A percentile compares a stretch with the other conserved stretches of the same genome.
These are phyloP conservation scores for Limnephilus lunatus DNA, from an alignment of 2,888 invertebrate species.

Conservation along the genomic window DNA sequence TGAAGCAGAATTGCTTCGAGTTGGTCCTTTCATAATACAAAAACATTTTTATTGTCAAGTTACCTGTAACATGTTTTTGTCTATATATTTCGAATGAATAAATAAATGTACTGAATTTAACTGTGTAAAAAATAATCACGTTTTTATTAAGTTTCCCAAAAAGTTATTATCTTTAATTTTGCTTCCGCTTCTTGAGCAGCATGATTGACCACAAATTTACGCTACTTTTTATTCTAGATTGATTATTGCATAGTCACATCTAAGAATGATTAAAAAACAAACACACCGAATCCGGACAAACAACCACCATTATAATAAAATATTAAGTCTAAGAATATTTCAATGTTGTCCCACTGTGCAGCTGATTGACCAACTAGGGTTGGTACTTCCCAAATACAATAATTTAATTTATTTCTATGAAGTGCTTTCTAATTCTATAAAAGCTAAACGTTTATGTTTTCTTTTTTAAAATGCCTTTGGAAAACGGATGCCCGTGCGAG, in stretches of 20 bases:
- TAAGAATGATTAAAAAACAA: not conserved
- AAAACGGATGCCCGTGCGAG: not conserved
- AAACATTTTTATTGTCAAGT: constrained; percentile 38
- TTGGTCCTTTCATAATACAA: constrained; percentile 22
- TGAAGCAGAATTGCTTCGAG: not conserved
- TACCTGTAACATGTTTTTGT: constrained; percentile 29
- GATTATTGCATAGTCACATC: constrained; percentile 18
- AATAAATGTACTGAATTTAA: not conserved
- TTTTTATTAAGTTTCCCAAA: not conserved
- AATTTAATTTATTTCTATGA: not conserved
- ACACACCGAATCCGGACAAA: not conserved
- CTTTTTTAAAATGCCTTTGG: not conserved
- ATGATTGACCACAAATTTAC: not conserved
- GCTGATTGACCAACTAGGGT: not conserved
- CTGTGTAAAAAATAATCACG: not conserved
- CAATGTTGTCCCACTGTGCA: constrained; percentile 41
- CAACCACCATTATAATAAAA: not conserved
- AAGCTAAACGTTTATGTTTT: not conserved
- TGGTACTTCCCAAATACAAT: not conserved
- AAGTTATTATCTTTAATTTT: not conserved
- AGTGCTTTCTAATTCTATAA: not conserved
- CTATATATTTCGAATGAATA: not conserved
- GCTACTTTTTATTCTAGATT: constrained; percentile 9
- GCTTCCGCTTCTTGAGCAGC: not conserved
- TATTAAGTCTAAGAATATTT: not conserved